These are phyloP conservation scores for Stenchaetothrips biformis DNA, from an alignment of 2,888 invertebrate species.

Conservation along the genomic window DNA sequence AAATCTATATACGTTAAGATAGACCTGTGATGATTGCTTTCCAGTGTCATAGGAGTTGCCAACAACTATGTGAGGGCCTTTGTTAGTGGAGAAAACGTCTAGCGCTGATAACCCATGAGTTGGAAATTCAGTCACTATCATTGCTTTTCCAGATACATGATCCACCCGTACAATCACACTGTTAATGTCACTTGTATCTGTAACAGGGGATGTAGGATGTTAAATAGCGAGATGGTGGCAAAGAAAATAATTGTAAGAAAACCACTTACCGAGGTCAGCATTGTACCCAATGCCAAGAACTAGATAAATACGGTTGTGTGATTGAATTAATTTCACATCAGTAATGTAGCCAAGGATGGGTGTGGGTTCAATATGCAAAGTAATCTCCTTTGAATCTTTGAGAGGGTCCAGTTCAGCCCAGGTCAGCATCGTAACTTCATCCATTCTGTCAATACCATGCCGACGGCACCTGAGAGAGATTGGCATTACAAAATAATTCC, in stretches of 20 bases:
- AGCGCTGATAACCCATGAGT: background rate
- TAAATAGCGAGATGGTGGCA: too few species aligned
- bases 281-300: background rate
- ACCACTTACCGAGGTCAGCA: constrained; percentile 6
- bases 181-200: background rate
- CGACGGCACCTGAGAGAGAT: background rate
- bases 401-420: background rate
- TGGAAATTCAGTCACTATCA: background rate
- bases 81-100: background rate
- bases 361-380: background rate
- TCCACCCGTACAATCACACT: background rate
- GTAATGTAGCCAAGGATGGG: background rate
- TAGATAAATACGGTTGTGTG: background rate
- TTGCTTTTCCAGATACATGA: background rate
- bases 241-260: background rate
- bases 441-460: background rate
- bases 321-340: background rate
- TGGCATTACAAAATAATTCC: too few species aligned
- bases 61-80: background rate
- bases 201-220: too few species aligned
- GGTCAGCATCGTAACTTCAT: background rate
- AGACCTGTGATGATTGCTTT: background rate
- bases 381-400: background rate
- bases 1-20: background rate
- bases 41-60: background rate